Percentiles rank a stretch among this genome's conserved stretches.
phyloP scores from a whole-genome alignment of 2,888 invertebrate species.

The Chouioia cunea region DNA sequence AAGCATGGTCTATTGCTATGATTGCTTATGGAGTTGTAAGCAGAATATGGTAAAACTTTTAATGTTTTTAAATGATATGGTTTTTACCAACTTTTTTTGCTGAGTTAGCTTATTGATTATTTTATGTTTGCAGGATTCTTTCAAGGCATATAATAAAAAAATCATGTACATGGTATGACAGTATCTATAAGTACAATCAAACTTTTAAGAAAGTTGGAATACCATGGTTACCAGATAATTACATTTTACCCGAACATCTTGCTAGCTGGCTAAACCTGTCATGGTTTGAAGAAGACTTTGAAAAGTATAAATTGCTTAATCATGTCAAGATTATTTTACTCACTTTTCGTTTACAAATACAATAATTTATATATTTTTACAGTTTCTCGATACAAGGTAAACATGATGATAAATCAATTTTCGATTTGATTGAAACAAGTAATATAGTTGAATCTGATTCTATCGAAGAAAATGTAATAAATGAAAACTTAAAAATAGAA shows the following conservation, averaged over 20 bases:
- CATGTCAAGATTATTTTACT: neutral
- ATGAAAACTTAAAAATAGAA: conserved; percentile 2
- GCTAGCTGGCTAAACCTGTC: conserved; percentile 70
- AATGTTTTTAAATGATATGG: neutral
- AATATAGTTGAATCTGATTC: conserved; percentile 8
- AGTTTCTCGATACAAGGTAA: conserved; percentile 43
- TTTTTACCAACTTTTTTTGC: conserved; percentile 4
- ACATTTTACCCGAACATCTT: conserved; percentile 69
- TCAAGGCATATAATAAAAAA: conserved; percentile 69
- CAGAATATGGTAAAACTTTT: conserved; percentile 69
- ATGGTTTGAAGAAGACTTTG: conserved; percentile 68
- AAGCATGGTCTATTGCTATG: conserved; percentile 72
- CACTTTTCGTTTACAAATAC: neutral
- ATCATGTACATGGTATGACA: conserved; percentile 71
- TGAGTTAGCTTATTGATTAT: conserved; percentile 1
- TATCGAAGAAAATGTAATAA: conserved; percentile 28
- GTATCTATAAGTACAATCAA: conserved; percentile 66
- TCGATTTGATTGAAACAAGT: conserved; percentile 54
- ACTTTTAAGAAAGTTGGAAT: conserved; percentile 69
- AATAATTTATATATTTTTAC: neutral
- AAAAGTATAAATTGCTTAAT: conserved; percentile 48
- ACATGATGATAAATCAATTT: conserved; percentile 54
- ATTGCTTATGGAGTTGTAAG: conserved; percentile 72
- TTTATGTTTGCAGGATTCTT: conserved; percentile 62
- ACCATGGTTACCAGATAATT: conserved; percentile 69